Conservation (phyloP, 2,888 invertebrate genomes). For the Ophioninae sp. region DNA sequence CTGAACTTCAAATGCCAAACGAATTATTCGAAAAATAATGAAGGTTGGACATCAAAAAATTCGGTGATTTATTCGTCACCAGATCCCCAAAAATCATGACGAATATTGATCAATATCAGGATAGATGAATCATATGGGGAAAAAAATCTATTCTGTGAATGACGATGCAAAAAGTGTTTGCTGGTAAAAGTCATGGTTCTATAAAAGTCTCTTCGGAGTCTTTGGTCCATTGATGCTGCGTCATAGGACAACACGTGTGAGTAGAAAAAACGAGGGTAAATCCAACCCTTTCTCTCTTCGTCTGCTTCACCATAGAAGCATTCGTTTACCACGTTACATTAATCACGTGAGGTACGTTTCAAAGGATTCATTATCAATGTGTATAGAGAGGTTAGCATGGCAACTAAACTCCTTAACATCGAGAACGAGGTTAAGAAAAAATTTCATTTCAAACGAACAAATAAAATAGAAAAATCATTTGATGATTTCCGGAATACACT, state of each 20-base stretch:
- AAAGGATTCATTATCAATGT: not conserved
- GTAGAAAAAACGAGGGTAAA: not conserved
- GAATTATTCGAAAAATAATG: too few species aligned
- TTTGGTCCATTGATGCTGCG: not conserved
- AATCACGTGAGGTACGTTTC: too few species aligned
- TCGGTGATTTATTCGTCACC: not conserved
- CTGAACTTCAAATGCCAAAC: too few species aligned
- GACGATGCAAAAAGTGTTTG: not conserved
- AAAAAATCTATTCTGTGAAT: not conserved
- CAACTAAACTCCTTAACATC: too few species aligned
- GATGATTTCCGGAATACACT: too few species aligned
- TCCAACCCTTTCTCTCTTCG: conserved; percentile 41
- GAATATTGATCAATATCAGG: not conserved
- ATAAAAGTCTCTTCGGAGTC: not conserved
- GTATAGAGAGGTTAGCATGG: too few species aligned
- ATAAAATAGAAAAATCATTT: too few species aligned
- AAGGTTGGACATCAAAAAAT: not conserved
- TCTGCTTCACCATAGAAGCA: conserved; percentile 22
- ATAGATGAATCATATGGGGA: not conserved
- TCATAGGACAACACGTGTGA: conserved; percentile 4
- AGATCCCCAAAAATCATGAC: not conserved
- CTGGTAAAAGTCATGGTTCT: not conserved
- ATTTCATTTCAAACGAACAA: too few species aligned
- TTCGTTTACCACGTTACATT: conserved; percentile 5
- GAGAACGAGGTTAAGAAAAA: too few species aligned